Percentiles rank a stretch among this genome's conserved stretches.
phyloP scores from a whole-genome alignment of 2,888 invertebrate species.

The Thymelicus acteon region DNA sequence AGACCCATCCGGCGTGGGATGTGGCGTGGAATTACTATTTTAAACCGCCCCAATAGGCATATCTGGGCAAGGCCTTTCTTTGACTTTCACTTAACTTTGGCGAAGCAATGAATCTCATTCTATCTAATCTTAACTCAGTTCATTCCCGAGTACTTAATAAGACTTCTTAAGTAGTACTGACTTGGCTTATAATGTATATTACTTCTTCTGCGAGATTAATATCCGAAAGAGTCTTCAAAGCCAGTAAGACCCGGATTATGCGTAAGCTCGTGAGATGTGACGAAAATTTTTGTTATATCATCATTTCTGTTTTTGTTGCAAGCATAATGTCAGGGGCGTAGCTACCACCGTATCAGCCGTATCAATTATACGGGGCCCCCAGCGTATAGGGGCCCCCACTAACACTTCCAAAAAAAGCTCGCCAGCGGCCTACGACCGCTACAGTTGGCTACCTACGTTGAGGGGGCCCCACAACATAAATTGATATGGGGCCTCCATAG shows the following conservation, averaged over 20 bases:
- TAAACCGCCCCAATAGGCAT: no score
- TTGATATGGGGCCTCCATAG: no score
- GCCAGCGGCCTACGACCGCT: no score
- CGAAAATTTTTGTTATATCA: constrained; percentile 28
- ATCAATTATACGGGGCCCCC: no score
- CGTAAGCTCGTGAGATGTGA: constrained; percentile 24
- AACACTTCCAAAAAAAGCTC: no score
- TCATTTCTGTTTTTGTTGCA: not conserved
- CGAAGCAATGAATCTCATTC: not conserved
- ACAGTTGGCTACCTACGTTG: no score
- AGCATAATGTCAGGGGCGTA: no score
- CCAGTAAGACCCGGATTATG: constrained; percentile 22
- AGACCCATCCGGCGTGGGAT: no score
- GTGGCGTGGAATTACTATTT: no score
- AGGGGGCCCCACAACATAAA: no score
- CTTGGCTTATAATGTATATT: constrained; percentile 28
- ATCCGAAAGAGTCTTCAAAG: constrained; percentile 25
- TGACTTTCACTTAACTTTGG: constrained; percentile 1
- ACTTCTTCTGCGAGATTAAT: constrained; percentile 33
- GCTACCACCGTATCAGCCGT: no score
- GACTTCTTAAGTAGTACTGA: constrained; percentile 25
- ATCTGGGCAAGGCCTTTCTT: not conserved
- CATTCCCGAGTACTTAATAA: constrained; percentile 7
- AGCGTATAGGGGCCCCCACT: no score
- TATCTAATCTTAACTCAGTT: constrained; percentile 11